These are phyloP conservation scores for Teleopsis dalmanni DNA, from an alignment of 1,140 invertebrate genomes.

Conservation along the genomic window DNA sequence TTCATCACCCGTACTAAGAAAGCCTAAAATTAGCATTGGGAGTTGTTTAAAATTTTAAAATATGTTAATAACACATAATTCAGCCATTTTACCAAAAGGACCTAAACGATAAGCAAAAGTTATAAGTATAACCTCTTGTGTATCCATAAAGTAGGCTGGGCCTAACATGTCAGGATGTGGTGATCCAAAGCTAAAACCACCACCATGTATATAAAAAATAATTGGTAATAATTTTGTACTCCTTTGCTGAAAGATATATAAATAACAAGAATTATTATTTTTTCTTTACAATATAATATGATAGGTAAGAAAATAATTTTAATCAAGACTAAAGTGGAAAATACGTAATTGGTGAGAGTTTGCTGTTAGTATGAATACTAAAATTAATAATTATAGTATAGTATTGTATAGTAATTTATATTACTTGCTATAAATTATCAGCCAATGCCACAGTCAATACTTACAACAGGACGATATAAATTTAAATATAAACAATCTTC, in stretches of 20 bases:
- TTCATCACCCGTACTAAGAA: constrained; percentile 38
- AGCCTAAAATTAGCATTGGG: constrained; percentile 20
- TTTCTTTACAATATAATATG: not conserved
- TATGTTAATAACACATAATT: not conserved
- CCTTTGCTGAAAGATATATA: not conserved
- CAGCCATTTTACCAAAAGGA: constrained; percentile 32
- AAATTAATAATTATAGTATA: no score
- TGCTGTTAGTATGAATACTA: no score
- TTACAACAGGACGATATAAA: constrained; percentile 51
- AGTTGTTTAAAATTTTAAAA: not conserved
- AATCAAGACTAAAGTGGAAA: no score
- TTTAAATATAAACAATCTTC: constrained; percentile 59
- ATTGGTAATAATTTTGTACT: constrained; percentile 42
- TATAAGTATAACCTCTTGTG: constrained; percentile 49
- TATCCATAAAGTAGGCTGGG: constrained; percentile 46
- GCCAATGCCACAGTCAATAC: no score
- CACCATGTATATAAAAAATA: constrained; percentile 56
- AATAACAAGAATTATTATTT: not conserved
- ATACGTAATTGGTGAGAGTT: no score
- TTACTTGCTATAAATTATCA: no score
- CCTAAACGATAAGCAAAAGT: constrained; percentile 52
- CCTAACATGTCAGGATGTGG: constrained; percentile 28
- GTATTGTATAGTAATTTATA: no score
- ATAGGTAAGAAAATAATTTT: not conserved
- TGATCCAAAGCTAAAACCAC: constrained; percentile 48